phyloP scores from a whole-genome alignment of 1,140 invertebrate genomes.

The Eriosoma lanigerum region DNA sequence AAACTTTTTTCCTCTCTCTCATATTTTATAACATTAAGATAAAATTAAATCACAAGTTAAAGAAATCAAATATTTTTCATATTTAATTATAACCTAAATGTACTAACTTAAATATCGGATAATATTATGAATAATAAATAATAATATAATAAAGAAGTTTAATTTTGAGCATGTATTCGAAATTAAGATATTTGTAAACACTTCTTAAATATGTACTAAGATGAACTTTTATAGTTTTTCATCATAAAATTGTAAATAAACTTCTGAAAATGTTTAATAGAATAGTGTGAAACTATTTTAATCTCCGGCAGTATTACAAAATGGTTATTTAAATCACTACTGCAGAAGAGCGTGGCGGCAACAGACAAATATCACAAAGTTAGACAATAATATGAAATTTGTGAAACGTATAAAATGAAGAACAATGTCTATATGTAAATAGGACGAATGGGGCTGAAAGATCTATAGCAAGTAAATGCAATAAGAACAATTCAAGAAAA shows the following conservation, averaged over 20 bases:
- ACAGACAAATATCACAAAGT: neutral
- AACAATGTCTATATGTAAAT: neutral
- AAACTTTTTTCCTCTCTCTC: too few relatives aligned
- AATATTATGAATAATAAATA: too few relatives aligned
- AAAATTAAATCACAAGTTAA: too few relatives aligned
- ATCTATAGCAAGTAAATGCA: neutral
- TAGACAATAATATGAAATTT: conserved; percentile 18
- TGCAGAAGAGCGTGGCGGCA: neutral
- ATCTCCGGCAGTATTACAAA: neutral
- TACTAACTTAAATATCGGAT: too few relatives aligned
- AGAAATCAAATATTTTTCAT: too few relatives aligned
- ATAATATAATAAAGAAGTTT: too few relatives aligned
- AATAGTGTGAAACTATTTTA: neutral
- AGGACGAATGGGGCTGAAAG: neutral
- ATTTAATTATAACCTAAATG: too few relatives aligned
- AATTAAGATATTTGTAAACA: neutral
- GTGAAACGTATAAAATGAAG: conserved; percentile 32
- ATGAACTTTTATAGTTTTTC: neutral
- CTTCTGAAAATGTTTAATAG: neutral
- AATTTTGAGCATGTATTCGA: too few relatives aligned
- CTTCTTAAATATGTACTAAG: neutral
- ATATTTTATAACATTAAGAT: too few relatives aligned
- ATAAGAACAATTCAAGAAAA: neutral
- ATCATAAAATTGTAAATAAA: conserved; percentile 24
- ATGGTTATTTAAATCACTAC: conserved; percentile 14